These are phyloP conservation scores for Himalopsyche japonica DNA, from an alignment of 2,888 invertebrate species.

Conservation along the genomic window DNA sequence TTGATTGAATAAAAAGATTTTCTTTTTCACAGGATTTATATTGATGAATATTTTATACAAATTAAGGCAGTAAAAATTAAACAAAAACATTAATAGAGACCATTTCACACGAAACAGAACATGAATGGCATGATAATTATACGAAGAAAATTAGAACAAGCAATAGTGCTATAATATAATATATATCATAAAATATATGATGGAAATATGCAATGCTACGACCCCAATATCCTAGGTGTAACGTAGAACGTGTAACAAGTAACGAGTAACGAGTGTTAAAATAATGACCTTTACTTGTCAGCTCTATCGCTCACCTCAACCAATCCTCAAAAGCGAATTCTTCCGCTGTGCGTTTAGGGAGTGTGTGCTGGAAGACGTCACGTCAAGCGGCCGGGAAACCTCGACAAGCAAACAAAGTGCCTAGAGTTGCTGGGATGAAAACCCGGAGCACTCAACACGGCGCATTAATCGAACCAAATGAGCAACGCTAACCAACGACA, in stretches of 20 bases:
- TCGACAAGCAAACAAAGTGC: neutral
- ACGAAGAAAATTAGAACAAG: too few relatives aligned
- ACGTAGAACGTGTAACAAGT: too few relatives aligned
- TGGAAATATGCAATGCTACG: neutral
- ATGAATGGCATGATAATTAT: too few relatives aligned
- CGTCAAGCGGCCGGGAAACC: neutral
- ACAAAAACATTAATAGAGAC: too few relatives aligned
- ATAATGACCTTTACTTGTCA: neutral
- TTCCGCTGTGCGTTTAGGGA: neutral
- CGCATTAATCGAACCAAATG: constrained; percentile 29
- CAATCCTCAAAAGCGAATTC: neutral
- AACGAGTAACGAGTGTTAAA: neutral
- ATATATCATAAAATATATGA: too few relatives aligned
- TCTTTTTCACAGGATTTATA: too few relatives aligned
- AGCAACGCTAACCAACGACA: constrained; percentile 22
- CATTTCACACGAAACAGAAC: too few relatives aligned
- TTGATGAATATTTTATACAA: too few relatives aligned
- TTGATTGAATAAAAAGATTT: too few relatives aligned
- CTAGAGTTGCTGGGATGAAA: constrained; percentile 5
- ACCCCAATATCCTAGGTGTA: neutral
- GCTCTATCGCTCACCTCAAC: neutral
- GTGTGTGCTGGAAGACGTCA: neutral
- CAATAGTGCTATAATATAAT: too few relatives aligned
- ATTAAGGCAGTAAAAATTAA: too few relatives aligned
- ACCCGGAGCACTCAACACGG: constrained; percentile 13